phyloP scores from a whole-genome alignment of 2,888 invertebrate genomes.

The Cacoxenus indagator region DNA sequence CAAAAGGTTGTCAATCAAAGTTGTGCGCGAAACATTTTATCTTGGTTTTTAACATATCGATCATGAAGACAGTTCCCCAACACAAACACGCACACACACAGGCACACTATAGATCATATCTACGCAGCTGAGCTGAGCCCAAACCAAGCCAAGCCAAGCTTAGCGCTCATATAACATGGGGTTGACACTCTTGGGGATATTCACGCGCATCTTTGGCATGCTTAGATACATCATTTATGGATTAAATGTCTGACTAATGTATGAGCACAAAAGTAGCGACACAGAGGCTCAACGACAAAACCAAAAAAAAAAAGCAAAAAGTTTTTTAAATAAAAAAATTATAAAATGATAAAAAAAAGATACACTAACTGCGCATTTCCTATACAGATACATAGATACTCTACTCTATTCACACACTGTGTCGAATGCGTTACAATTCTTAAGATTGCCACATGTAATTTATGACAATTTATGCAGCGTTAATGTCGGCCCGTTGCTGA shows the following conservation, averaged over 20 bases:
- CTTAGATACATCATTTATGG: constrained; percentile 11
- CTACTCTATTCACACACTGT: neutral
- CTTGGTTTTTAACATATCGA: constrained; percentile 60
- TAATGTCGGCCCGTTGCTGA: constrained; percentile 55
- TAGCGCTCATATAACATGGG: neutral
- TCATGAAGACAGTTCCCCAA: too few relatives aligned
- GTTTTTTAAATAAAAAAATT: too few relatives aligned
- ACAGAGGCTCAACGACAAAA: neutral
- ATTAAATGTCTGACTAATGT: constrained; percentile 18
- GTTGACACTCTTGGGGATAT: constrained; percentile 17
- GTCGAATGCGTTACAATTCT: constrained; percentile 17
- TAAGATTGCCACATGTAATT: constrained; percentile 53
- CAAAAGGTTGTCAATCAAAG: constrained; percentile 18
- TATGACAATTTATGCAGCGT: constrained; percentile 70
- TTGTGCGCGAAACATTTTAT: constrained; percentile 50
- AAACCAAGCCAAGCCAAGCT: neutral
- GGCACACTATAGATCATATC: neutral
- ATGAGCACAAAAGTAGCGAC: neutral
- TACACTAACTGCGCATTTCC: constrained; percentile 29
- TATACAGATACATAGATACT: neutral
- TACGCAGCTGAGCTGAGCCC: constrained; percentile 1
- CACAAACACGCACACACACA: neutral
- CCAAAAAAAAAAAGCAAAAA: neutral
- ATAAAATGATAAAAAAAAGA: too few relatives aligned
- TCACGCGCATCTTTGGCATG: neutral